Conservation (phyloP, 2,888 invertebrate genomes). For the Heliconius ethilla region DNA sequence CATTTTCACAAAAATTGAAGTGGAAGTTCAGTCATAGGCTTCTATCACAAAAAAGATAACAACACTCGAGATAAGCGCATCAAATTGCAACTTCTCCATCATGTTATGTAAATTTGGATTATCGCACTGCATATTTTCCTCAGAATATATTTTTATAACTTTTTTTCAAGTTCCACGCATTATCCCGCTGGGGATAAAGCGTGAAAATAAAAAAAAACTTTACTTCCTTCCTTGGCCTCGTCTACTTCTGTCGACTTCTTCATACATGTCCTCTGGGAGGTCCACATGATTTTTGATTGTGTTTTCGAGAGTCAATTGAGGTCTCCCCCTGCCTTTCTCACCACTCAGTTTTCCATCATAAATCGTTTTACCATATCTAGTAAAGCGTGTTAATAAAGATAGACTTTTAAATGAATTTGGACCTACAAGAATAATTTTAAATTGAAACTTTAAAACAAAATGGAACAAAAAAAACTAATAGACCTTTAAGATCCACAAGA, state of each 20-base stretch:
- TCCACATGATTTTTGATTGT: too few species aligned
- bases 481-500: not conserved
- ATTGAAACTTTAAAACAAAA: not conserved
- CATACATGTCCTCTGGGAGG: too few species aligned
- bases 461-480: not conserved
- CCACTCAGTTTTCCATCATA: too few species aligned
- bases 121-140: not conserved
- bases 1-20: not conserved
- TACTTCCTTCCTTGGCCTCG: too few species aligned
- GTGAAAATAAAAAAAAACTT: too few species aligned
- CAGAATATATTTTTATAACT: not conserved
- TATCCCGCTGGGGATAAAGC: too few species aligned
- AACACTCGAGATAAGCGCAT: slow-evolving; percentile 28
- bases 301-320: too few species aligned
- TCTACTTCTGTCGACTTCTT: too few species aligned
- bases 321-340: too few species aligned
- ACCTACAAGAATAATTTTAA: not conserved
- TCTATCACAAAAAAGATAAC: slow-evolving; percentile 24
- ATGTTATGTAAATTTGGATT: slow-evolving; percentile 5
- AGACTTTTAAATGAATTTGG: not conserved
- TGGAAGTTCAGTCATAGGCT: not conserved
- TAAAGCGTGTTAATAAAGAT: too few species aligned
- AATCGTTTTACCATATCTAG: too few species aligned
- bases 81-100: slow-evolving; percentile 16
- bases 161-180: not conserved